Evolutionary conservation across 92 coral and sea anemone species (phyloP), one percentile per base, ranked within the genome.

Genomic region (Virgularia gustaviana): DNA sequence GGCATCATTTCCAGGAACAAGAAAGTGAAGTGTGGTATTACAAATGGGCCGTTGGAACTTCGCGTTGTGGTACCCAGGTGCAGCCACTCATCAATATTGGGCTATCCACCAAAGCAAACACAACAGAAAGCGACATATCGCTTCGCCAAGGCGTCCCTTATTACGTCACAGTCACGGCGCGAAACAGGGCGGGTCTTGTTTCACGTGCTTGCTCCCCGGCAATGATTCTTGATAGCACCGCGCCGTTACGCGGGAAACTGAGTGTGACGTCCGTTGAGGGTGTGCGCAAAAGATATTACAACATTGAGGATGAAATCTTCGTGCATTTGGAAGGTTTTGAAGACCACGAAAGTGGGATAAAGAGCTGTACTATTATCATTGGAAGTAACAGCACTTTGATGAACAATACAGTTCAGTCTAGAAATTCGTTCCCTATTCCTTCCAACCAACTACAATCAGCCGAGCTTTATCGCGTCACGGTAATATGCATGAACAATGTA

Each of bases 11-110:
- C 65, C 60, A 57, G 29, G 98, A 92, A 74, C 75, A 63, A 19
- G 98, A 89, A 64, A 89, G 98, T 73, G 85, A 86, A 66, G 47
- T 89, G 20, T 92, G 98, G 98, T 92, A 79, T 77, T 89, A 89
- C 81, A 92, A 92, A 70, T 89, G 96, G 98, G 92, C 92, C 32
- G 82, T 92, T 42, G 98, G 98, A 10, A 87, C 89, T 9, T 78
- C 88, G 45, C 83, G 73, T 62, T 89, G 96, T 58, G 98, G 94
- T 3, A 88, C 98, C 1, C 98, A 92, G 65, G 74, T 92, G 30
- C 98, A 92, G 49, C 94, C 94, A 18, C 77, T 89, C n/a, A 78
- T 86, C 58, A 92, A 89, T 62, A 86, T 92, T 18, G 98, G 98
- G 22, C 56, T 81, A 41, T 57, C 73, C 1, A 86, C 78, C 27